These are phyloP conservation scores for Bursaphelenchus mucronatus DNA, from an alignment of 1,140 invertebrate species.

Conservation along the genomic window DNA sequence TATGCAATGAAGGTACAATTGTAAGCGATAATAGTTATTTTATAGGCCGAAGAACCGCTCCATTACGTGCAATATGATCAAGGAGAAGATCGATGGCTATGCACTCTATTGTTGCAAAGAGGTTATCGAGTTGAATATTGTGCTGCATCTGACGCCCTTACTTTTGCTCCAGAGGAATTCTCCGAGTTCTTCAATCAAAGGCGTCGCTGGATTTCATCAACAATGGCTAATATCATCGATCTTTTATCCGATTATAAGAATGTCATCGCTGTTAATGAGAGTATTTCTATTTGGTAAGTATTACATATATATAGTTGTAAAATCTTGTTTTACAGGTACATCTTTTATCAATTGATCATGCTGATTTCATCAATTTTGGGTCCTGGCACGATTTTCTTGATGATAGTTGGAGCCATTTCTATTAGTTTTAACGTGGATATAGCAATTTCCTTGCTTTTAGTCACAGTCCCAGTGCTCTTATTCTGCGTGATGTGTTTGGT, in stretches of 20 bases:
- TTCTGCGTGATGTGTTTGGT: conserved; percentile 55
- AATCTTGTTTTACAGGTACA: conserved; percentile 37
- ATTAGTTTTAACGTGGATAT: conserved; percentile 66
- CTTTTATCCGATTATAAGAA: conserved; percentile 65
- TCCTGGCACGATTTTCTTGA: conserved; percentile 69
- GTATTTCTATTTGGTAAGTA: conserved; percentile 68
- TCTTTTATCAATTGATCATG: conserved; percentile 56
- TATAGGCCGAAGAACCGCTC: conserved; percentile 64
- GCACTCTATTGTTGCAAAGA: conserved; percentile 68
- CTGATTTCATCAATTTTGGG: conserved; percentile 67
- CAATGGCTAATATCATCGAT: conserved; percentile 70
- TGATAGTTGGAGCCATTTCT: conserved; percentile 67
- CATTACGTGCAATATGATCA: conserved; percentile 70
- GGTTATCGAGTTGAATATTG: conserved; percentile 70
- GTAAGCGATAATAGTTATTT: neutral
- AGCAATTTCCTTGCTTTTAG: conserved; percentile 45
- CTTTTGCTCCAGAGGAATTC: conserved; percentile 68
- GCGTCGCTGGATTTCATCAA: conserved; percentile 69
- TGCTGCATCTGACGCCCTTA: conserved; percentile 69
- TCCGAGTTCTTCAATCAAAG: conserved; percentile 69
- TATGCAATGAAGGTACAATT: conserved; percentile 64
- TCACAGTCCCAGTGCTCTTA: conserved; percentile 59
- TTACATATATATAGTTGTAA: conserved; percentile 26
- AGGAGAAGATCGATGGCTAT: conserved; percentile 70
- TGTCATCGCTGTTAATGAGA: conserved; percentile 66